These are phyloP conservation scores for Rostratula benghalensis DNA, from an alignment of 2,113 vertebrate genomes.

Conservation along the genomic window DNA sequence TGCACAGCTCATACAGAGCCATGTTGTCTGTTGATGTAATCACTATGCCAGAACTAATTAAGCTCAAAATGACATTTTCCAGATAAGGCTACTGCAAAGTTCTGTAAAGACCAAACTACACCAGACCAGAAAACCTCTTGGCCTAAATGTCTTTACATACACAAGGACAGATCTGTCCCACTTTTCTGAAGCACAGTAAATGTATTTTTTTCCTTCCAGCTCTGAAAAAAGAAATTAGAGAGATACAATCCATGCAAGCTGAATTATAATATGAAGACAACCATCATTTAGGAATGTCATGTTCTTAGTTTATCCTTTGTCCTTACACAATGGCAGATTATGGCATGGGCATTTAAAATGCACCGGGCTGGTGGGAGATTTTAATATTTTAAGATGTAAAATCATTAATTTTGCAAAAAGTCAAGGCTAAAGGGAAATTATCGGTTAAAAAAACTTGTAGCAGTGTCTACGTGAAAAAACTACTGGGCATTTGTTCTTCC, in stretches of 20 bases:
- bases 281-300: neutral
- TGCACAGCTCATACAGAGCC: neutral
- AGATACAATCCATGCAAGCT: neutral
- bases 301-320: conserved; percentile 37
- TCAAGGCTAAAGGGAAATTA: conserved; percentile 66
- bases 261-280: neutral
- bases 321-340: neutral
- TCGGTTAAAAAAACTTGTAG: conserved; percentile 59
- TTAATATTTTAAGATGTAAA: conserved; percentile 74
- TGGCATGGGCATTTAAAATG: conserved; percentile 54
- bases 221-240: neutral
- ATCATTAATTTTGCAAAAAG: conserved; percentile 78
- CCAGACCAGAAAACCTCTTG: neutral
- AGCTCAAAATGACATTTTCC: conserved; percentile 4
- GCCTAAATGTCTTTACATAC: neutral
- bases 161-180: neutral
- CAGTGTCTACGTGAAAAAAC: conserved; percentile 55
- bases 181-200: neutral
- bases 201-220: neutral
- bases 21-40: conserved; percentile 17
- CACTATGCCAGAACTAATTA: conserved; percentile 14
- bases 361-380: conserved; percentile 23
- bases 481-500: conserved; percentile 64
- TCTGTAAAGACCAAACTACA: neutral
- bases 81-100: neutral